A percentile compares a stretch with the other conserved stretches of the same genome.
These are phyloP conservation scores for Chelonus formosanus DNA, from an alignment of 2,888 invertebrate species.

Conservation along the genomic window DNA sequence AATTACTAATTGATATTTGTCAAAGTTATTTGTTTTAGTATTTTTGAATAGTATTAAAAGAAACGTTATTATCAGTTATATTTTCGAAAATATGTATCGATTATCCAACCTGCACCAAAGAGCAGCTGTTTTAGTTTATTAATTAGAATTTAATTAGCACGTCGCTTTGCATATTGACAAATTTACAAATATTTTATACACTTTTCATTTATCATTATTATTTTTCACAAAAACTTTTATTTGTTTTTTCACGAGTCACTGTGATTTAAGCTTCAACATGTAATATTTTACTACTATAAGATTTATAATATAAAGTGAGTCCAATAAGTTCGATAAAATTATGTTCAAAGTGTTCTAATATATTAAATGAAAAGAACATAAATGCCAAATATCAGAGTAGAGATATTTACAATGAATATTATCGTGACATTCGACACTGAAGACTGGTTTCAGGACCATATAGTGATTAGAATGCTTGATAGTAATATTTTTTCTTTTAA, in stretches of 20 bases:
- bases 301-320: not conserved
- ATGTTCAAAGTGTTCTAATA: slow-evolving; percentile 4
- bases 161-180: slow-evolving; percentile 40
- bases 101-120: slow-evolving; percentile 41
- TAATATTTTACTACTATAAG: slow-evolving; percentile 16
- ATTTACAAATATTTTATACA: slow-evolving; percentile 6
- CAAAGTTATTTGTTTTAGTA: no score
- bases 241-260: slow-evolving; percentile 11
- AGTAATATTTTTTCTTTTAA: slow-evolving; percentile 4
- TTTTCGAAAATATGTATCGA: slow-evolving; percentile 21
- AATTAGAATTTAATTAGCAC: slow-evolving; percentile 8
- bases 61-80: slow-evolving; percentile 5
- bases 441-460: slow-evolving; percentile 29
- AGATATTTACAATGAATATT: not conserved
- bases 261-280: slow-evolving; percentile 16
- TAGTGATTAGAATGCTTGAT: not conserved
- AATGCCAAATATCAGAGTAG: slow-evolving; percentile 20
- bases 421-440: not conserved
- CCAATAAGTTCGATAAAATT: slow-evolving; percentile 25
- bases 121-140: slow-evolving; percentile 32
- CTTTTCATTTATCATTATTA: slow-evolving; percentile 1
- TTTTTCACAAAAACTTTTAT: not conserved
- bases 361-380: slow-evolving; percentile 4
- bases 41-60: slow-evolving; percentile 3
- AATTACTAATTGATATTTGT: no score